A percentile compares a stretch with the other conserved stretches of the same genome.
Conservation (phyloP, 1,140 invertebrate genomes). For the Plodia interpunctella region DNA sequence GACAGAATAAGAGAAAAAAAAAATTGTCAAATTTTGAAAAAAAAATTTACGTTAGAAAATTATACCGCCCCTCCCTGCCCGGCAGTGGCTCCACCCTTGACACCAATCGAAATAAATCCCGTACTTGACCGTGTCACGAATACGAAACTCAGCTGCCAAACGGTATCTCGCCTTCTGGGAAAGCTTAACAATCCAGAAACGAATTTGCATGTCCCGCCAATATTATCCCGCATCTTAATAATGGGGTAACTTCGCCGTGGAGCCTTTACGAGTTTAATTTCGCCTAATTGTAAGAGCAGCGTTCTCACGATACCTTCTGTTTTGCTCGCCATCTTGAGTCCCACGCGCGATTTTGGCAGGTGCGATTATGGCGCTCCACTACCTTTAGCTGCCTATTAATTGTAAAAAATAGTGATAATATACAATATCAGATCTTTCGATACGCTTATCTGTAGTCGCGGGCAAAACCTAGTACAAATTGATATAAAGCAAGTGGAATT, state of each 20-base stretch:
- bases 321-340: conserved; percentile 46
- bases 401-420: not conserved
- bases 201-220: conserved; percentile 67
- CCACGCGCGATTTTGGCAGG: conserved; percentile 40
- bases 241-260: conserved; percentile 63
- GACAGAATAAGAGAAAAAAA: no score
- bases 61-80: not conserved
- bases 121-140: conserved; percentile 69
- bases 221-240: conserved; percentile 66
- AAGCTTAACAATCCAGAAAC: conserved; percentile 66
- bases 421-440: no score
- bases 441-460: no score
- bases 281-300: conserved; percentile 63
- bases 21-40: no score
- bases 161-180: conserved; percentile 70
- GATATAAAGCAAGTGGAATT: no score
- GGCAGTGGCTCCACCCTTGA: conserved; percentile 25
- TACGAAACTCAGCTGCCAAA: conserved; percentile 63
- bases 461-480: no score
- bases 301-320: conserved; percentile 70
- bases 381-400: no score
- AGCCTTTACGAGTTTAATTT: conserved; percentile 67
- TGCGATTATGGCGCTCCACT: not conserved
- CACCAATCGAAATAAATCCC: conserved; percentile 66
- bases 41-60: not conserved